Conservation (phyloP, 2,888 invertebrate genomes). For the Hirudinaria manillensis region DNA sequence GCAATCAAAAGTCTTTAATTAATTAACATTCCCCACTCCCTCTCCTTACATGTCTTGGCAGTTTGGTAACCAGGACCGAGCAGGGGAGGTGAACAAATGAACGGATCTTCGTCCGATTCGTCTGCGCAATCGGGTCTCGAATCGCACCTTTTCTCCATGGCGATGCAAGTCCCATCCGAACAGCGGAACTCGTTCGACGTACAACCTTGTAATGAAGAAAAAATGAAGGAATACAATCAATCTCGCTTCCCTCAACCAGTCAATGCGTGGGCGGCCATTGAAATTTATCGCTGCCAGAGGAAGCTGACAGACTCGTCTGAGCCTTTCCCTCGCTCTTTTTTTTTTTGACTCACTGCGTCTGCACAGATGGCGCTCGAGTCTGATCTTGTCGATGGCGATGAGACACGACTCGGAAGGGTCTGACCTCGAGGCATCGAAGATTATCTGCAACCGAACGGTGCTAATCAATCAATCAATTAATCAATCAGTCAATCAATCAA, state of each 20-base stretch:
- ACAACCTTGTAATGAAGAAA: constrained; percentile 14
- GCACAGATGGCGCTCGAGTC: neutral
- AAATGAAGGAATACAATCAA: neutral
- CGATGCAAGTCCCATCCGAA: constrained; percentile 23
- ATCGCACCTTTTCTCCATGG: constrained; percentile 15
- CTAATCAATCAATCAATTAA: too few relatives aligned
- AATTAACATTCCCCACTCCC: too few relatives aligned
- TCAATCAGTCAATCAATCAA: too few relatives aligned
- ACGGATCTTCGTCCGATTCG: constrained; percentile 25
- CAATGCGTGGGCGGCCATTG: too few relatives aligned
- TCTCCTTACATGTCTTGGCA: too few relatives aligned
- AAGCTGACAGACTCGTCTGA: too few relatives aligned
- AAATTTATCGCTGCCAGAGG: too few relatives aligned
- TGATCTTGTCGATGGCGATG: constrained; percentile 20
- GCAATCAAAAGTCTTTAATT: too few relatives aligned
- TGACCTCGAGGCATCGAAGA: constrained; percentile 14
- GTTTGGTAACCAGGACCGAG: too few relatives aligned
- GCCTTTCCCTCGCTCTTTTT: too few relatives aligned
- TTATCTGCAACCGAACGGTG: constrained; percentile 12
- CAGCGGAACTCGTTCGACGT: constrained; percentile 25
- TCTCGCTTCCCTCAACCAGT: too few relatives aligned
- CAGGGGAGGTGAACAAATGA: neutral
- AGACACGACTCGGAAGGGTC: constrained; percentile 12
- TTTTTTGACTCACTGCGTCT: neutral
- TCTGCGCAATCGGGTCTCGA: constrained; percentile 20